Percentiles rank a stretch among this genome's conserved stretches.
Conservation (phyloP, 1,140 invertebrate species). For the Lepidostoma basale region DNA sequence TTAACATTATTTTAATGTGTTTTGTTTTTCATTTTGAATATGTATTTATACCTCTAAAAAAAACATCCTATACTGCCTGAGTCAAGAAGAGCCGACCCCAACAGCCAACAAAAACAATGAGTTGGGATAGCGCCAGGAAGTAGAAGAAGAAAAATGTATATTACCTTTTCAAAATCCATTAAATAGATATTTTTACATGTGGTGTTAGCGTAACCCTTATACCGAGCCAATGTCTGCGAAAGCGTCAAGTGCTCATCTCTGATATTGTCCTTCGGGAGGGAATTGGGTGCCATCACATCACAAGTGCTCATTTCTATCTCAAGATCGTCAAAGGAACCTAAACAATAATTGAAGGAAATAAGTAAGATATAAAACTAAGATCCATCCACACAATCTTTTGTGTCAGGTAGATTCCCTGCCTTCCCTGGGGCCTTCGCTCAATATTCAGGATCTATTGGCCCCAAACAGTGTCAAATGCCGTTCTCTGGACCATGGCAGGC, state of each 20-base stretch:
- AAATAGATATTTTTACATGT: constrained; percentile 77
- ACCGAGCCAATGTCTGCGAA: constrained; percentile 64
- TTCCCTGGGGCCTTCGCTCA: no score
- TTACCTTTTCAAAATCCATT: constrained; percentile 70
- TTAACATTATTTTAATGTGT: no score
- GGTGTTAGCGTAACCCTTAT: constrained; percentile 61
- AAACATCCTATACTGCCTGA: background rate
- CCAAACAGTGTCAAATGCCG: no score
- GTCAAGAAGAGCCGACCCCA: background rate
- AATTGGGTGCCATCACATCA: constrained; percentile 60
- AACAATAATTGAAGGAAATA: constrained; percentile 32
- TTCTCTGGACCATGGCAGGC: no score
- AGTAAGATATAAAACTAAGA: no score
- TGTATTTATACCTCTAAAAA: background rate
- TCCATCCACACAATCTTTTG: no score
- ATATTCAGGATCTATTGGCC: no score
- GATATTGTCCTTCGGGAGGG: constrained; percentile 65
- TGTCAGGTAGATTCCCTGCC: no score
- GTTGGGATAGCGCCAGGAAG: no score
- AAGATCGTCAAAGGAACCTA: constrained; percentile 58
- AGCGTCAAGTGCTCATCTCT: constrained; percentile 73
- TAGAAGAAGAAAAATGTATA: constrained; percentile 11
- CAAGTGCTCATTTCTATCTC: constrained; percentile 67
- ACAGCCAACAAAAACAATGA: no score
- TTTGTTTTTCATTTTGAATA: background rate